Conservation (phyloP, 2,113 vertebrate genomes). For the Siphamia tubifer region DNA sequence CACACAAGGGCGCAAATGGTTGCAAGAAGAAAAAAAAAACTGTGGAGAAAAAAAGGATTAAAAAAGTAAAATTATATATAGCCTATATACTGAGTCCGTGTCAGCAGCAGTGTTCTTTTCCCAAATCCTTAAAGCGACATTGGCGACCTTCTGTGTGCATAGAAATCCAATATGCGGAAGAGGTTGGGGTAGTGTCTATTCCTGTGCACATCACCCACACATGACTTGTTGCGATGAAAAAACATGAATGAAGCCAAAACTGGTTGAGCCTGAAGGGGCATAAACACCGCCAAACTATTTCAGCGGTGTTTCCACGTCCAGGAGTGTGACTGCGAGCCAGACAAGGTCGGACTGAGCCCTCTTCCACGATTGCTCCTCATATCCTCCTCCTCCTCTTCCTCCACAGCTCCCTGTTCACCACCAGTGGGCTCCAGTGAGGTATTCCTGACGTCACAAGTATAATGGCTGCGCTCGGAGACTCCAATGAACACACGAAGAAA, state of each 20-base stretch:
- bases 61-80: no score
- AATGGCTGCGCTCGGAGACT: conserved; percentile 46
- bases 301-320: conserved; percentile 44
- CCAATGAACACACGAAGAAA: conserved; percentile 8
- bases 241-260: conserved; percentile 53
- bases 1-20: background rate
- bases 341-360: conserved; percentile 65
- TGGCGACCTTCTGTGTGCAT: conserved; percentile 60
- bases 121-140: conserved; percentile 51
- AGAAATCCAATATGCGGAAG: conserved; percentile 78
- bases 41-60: conserved; percentile 14
- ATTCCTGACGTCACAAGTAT: conserved; percentile 69
- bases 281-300: conserved; percentile 44
- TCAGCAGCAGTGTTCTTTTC: conserved; percentile 44
- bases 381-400: conserved; percentile 23
- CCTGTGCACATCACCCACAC: conserved; percentile 45
- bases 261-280: conserved; percentile 23
- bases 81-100: conserved; percentile 12
- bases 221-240: conserved; percentile 27
- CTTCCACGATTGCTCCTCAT: conserved; percentile 49
- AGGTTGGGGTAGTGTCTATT: conserved; percentile 59
- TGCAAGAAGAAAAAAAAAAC: background rate
- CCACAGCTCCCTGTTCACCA: conserved; percentile 46
- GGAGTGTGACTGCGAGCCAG: conserved; percentile 50
- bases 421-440: conserved; percentile 52